phyloP scores from a whole-genome alignment of 2,113 vertebrate species.

The Rhynchomys soricoides region DNA sequence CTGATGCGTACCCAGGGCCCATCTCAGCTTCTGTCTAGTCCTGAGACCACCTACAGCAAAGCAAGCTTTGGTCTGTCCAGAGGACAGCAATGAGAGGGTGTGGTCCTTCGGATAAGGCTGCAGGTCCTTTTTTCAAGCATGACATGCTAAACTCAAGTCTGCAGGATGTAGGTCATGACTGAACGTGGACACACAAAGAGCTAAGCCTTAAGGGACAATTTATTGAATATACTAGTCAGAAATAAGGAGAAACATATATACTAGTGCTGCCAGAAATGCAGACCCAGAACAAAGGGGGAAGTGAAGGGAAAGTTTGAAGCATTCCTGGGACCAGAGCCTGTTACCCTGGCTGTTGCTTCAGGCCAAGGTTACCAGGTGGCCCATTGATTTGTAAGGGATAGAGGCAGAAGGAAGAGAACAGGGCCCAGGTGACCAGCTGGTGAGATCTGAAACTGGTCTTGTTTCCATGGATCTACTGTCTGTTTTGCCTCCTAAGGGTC shows the following conservation, averaged over 20 bases:
- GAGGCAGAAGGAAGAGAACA: constrained; percentile 29
- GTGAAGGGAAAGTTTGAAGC: background rate
- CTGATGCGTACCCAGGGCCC: background rate
- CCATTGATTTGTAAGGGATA: constrained; percentile 41
- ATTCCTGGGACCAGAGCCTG: background rate
- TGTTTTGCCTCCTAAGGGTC: constrained; percentile 23
- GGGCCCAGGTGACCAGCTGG: constrained; percentile 63
- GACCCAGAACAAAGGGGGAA: background rate
- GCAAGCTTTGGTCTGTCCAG: constrained; percentile 41
- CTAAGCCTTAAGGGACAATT: background rate
- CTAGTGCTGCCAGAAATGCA: background rate
- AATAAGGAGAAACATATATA: background rate
- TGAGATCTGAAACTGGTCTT: constrained; percentile 51
- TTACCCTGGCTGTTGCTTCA: constrained; percentile 33
- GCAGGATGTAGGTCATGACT: background rate
- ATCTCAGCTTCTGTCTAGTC: background rate
- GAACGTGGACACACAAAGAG: background rate
- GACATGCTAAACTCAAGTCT: background rate
- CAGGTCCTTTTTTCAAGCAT: constrained; percentile 35
- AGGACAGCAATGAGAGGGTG: background rate
- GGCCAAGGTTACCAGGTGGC: constrained; percentile 66
- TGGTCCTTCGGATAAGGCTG: constrained; percentile 24
- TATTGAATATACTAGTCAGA: background rate
- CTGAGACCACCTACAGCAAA: constrained; percentile 41
- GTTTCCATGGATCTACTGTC: constrained; percentile 37